Conservation (phyloP, 2,113 vertebrate genomes). For the Etia nguti region DNA sequence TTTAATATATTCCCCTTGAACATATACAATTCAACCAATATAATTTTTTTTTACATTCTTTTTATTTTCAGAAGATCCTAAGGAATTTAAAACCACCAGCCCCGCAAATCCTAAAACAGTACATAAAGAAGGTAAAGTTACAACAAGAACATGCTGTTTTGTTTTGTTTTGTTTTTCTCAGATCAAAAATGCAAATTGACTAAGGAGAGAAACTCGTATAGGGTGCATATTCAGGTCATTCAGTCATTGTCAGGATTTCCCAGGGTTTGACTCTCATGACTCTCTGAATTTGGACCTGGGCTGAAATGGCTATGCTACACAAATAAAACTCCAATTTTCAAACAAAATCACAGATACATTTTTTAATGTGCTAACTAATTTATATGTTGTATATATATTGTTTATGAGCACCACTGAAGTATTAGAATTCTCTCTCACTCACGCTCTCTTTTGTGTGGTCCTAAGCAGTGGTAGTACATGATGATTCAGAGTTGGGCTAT, state of each 20-base stretch:
- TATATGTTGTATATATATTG: not conserved
- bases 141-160: not conserved
- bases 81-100: not conserved
- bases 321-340: not conserved
- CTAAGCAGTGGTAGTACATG: constrained; percentile 54
- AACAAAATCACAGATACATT: not conserved
- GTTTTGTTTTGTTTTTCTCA: not conserved
- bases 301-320: not conserved
- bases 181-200: not conserved
- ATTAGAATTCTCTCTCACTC: not conserved
- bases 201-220: not conserved
- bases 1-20: not conserved
- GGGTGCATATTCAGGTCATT: not conserved
- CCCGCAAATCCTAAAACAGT: not conserved
- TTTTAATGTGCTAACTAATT: not conserved
- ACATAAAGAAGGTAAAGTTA: constrained; percentile 6
- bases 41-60: not conserved
- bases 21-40: not conserved
- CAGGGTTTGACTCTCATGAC: not conserved
- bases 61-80: not conserved
- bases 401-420: not conserved
- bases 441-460: not conserved
- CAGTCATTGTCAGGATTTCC: not conserved
- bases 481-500: constrained; percentile 71
- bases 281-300: not conserved